Evolutionary conservation across 1,140 invertebrate genomes (phyloP).

Genomic region (Drosophila neocordata): DNA sequence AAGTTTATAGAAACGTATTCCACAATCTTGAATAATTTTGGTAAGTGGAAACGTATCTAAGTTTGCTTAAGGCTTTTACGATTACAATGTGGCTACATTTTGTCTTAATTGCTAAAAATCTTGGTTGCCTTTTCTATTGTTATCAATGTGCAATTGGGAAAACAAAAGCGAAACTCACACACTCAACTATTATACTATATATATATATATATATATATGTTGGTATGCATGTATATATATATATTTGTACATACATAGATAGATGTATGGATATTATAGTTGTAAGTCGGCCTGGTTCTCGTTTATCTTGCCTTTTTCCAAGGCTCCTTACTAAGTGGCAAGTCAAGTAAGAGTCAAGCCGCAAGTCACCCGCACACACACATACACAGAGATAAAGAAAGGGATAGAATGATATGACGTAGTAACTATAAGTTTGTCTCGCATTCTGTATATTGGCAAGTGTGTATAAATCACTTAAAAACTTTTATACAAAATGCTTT

Average conservation of each 20-base stretch:
- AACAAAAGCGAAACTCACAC: constrained; percentile 33
- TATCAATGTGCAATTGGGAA: constrained; percentile 26
- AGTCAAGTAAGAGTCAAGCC: constrained; percentile 48
- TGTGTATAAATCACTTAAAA: constrained; percentile 79
- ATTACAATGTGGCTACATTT: constrained; percentile 32
- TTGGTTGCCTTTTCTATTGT: constrained; percentile 59
- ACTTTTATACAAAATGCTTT: constrained; percentile 69
- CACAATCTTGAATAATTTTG: neutral
- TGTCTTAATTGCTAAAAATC: constrained; percentile 51
- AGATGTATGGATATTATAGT: constrained; percentile 2
- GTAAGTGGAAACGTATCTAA: neutral
- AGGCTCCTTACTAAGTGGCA: constrained; percentile 31
- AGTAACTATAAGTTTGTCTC: constrained; percentile 28
- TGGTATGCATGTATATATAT: neutral
- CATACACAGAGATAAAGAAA: constrained; percentile 6
- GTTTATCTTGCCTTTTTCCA: constrained; percentile 12
- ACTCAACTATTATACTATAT: neutral
- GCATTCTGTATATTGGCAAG: constrained; percentile 47
- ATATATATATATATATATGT: neutral
- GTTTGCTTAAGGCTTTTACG: neutral
- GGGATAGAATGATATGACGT: neutral
- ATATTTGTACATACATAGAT: neutral
- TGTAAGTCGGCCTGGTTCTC: constrained; percentile 7
- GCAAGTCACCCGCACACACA: constrained; percentile 12
- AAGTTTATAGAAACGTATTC: too few relatives aligned